A percentile compares a stretch with the other conserved stretches of the same genome.
Evolutionary conservation across 2,888 invertebrate genomes (phyloP).

Genomic region (Amphiduros pacificus): DNA sequence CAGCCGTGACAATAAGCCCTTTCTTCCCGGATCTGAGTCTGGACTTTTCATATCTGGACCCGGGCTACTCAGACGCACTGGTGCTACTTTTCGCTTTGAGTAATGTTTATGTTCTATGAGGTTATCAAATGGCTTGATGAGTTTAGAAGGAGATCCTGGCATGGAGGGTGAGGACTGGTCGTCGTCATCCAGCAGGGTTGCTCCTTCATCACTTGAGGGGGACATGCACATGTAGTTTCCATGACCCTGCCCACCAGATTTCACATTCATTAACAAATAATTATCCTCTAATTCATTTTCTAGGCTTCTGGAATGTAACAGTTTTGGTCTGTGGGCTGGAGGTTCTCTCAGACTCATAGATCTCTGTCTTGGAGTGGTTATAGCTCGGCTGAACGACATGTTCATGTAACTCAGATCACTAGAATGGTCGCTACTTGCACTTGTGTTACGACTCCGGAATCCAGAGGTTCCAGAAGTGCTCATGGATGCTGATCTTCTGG

Average conservation of each 20-base stretch:
- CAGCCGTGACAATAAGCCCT: constrained; percentile 18
- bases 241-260: background rate
- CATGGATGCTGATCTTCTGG: constrained; percentile 3
- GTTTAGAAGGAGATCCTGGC: too few relatives aligned
- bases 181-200: background rate
- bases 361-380: background rate
- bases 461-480: background rate
- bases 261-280: background rate
- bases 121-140: constrained; percentile 25
- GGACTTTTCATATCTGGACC: background rate
- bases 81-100: too few relatives aligned
- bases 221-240: constrained; percentile 21
- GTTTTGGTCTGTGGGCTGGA: constrained; percentile 1
- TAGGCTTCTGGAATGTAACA: constrained; percentile 20
- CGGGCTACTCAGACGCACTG: too few relatives aligned
- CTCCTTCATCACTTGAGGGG: background rate
- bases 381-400: background rate
- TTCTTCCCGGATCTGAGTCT: background rate
- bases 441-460: constrained; percentile 16
- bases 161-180: too few relatives aligned
- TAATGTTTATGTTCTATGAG: constrained; percentile 21
- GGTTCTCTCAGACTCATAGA: constrained; percentile 5
- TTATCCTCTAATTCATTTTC: constrained; percentile 17
- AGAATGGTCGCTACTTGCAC: background rate
- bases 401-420: background rate